Conservation (phyloP, 2,888 invertebrate genomes). For the Eilema caniola region DNA sequence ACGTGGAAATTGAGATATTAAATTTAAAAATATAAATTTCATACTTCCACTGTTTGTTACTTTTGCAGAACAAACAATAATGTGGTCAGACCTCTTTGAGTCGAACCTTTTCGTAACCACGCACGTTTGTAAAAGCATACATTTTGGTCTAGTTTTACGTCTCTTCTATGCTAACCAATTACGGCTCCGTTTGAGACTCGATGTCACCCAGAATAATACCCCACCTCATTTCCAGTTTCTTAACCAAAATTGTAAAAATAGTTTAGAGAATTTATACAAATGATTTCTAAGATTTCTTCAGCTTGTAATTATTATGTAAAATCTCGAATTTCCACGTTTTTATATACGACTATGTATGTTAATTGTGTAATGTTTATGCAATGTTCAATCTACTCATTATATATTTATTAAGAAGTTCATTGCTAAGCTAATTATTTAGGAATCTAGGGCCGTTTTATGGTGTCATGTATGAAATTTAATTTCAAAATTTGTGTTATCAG, state of each 20-base stretch:
- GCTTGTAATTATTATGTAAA: background rate
- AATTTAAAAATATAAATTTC: background rate
- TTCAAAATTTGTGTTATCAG: constrained; percentile 6
- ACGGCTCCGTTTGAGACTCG: too few relatives aligned
- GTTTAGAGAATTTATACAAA: background rate
- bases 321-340: background rate
- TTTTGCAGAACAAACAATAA: too few relatives aligned
- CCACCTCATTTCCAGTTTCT: too few relatives aligned
- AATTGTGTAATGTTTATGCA: constrained; percentile 8
- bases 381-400: constrained; percentile 18
- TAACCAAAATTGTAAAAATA: background rate
- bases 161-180: too few relatives aligned
- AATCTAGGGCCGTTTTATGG: constrained; percentile 2
- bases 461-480: background rate
- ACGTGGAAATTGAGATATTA: background rate
- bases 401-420: background rate
- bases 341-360: background rate
- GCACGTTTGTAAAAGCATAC: too few relatives aligned
- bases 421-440: background rate
- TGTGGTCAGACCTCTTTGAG: too few relatives aligned
- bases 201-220: too few relatives aligned
- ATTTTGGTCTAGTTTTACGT: too few relatives aligned
- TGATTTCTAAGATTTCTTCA: background rate
- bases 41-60: too few relatives aligned
- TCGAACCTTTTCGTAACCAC: too few relatives aligned